phyloP scores from a whole-genome alignment of 2,797 vertebrate genomes.

The Propithecus perrieri region DNA sequence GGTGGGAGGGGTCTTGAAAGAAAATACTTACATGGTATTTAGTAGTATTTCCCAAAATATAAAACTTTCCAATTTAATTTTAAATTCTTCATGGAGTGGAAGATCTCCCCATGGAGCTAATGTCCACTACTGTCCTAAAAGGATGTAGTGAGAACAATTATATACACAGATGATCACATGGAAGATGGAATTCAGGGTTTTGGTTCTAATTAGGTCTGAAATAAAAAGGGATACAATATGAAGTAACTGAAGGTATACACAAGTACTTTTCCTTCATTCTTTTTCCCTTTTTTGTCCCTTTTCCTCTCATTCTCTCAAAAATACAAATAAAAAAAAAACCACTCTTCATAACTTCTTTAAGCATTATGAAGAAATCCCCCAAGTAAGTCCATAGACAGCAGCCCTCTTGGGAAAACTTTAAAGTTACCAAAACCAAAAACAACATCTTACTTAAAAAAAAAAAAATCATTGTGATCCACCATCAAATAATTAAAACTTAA shows the following conservation, averaged over 20 bases:
- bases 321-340: slow-evolving; percentile 51
- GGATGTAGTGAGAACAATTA: slow-evolving; percentile 63
- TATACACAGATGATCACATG: neutral
- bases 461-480: slow-evolving; percentile 78
- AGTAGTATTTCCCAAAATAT: slow-evolving; percentile 41
- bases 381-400: slow-evolving; percentile 54
- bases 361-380: slow-evolving; percentile 75
- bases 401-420: slow-evolving; percentile 78
- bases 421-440: slow-evolving; percentile 81
- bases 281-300: slow-evolving; percentile 35
- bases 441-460: slow-evolving; percentile 26
- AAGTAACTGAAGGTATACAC: slow-evolving; percentile 43
- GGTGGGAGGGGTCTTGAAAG: slow-evolving; percentile 37
- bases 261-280: slow-evolving; percentile 38
- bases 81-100: slow-evolving; percentile 56
- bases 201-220: slow-evolving; percentile 74
- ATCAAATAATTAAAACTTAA: slow-evolving; percentile 82
- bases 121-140: slow-evolving; percentile 63
- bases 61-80: slow-evolving; percentile 44
- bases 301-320: slow-evolving; percentile 57
- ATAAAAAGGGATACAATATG: slow-evolving; percentile 60
- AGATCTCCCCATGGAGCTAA: neutral
- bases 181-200: slow-evolving; percentile 78
- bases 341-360: slow-evolving; percentile 75
- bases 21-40: slow-evolving; percentile 15